A percentile compares a stretch with the other conserved stretches of the same genome.
These are phyloP conservation scores for Ectemnius lituratus DNA, from an alignment of 2,888 invertebrate species.

Conservation along the genomic window DNA sequence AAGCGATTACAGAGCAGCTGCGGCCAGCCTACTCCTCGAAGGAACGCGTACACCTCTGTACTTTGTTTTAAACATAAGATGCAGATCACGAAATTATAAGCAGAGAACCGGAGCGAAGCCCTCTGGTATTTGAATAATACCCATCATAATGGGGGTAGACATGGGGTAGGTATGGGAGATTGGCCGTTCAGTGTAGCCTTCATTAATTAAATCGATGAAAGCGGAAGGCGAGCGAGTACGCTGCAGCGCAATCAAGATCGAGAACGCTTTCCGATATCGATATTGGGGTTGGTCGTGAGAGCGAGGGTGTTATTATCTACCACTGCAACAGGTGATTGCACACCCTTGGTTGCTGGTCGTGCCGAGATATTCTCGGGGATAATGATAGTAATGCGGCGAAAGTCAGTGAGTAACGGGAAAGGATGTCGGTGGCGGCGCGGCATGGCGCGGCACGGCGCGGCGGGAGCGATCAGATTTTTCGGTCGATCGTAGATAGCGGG, in stretches of 20 bases:
- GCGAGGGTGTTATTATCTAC: constrained; percentile 51
- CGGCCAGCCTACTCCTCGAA: neutral
- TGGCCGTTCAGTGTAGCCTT: neutral
- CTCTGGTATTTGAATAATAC: neutral
- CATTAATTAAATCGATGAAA: constrained; percentile 4
- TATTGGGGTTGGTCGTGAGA: constrained; percentile 1
- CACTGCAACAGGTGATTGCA: constrained; percentile 57
- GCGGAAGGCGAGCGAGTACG: neutral
- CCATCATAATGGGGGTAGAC: neutral
- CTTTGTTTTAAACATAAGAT: constrained; percentile 1
- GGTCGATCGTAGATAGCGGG: constrained; percentile 44
- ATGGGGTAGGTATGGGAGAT: neutral
- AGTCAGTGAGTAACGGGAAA: constrained; percentile 52
- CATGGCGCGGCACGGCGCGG: no score
- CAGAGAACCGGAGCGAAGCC: neutral
- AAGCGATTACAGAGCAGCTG: constrained; percentile 2
- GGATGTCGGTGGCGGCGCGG: constrained; percentile 36
- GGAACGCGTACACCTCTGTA: neutral
- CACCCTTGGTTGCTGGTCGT: constrained; percentile 34
- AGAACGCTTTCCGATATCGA: constrained; percentile 8
- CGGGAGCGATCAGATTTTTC: constrained; percentile 45
- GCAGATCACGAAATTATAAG: neutral
- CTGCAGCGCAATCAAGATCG: neutral
- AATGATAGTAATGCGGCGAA: constrained; percentile 62
- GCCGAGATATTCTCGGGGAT: constrained; percentile 51